Evolutionary conservation across 2,113 vertebrate species (phyloP), one percentile per base, ranked within the genome.

Genomic region (Probosciger aterrimus): DNA sequence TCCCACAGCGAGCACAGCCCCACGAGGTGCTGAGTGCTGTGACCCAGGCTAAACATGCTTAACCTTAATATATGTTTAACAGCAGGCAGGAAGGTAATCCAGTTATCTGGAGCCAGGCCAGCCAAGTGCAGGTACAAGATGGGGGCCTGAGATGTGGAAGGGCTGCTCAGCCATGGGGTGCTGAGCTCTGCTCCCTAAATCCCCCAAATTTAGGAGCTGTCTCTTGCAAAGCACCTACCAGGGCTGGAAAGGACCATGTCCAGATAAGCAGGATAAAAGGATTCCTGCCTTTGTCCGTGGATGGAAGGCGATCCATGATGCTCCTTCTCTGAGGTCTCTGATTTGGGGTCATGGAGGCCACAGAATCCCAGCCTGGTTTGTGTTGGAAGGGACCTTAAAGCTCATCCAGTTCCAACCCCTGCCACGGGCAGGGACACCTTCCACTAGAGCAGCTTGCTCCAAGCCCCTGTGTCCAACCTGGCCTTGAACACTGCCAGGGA

Each of bases 21-120:
- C 5, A 2, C 2, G 0, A 10, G 57, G 79, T n/a, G 19, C 88
- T 6, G 5, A 55, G 59, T 55, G 74, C 82, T 0, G 0, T 0
- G 4, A 25, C 43, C 74, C 50, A 22, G 63, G n/a, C 1, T 4
- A 18, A 39, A 25, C 44, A 1, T 0, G 10, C 94, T 35, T 27
- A 25, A 23, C 39, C 68, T 47, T 3, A 18, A 3, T 6, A 24
- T 27, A 1, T 3, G 4, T 55, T 62, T 79, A 76, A 37, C 86
- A 76, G 86, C 74, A 76, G 69, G 17, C 30, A 47, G 80, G 33
- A 53, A 50, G 84, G 37, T 25, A 85, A 87, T 47, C 39, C 3
- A 2, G 33, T 35, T 71, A 47, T n/a, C 74, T 28, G 7, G 14
- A 92, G 63, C 16, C 81, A 79, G 83, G 57, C 9, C 63, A 67